phyloP scores from a whole-genome alignment of 2,797 vertebrate species.

The Oreonectes daqikongensis region DNA sequence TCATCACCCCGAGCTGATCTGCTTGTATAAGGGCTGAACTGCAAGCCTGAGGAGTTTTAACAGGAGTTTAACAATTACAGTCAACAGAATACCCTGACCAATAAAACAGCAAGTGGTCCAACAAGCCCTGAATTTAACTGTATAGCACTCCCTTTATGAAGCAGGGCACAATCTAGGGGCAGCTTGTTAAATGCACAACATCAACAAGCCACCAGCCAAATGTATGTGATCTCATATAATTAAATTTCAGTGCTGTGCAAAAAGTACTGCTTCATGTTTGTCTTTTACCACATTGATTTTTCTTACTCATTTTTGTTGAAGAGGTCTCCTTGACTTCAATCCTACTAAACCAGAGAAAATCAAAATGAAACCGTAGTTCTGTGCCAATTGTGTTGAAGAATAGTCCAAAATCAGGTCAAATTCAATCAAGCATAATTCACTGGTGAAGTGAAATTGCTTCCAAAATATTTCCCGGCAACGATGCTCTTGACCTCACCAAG shows the following conservation, averaged over 20 bases:
- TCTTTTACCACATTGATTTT: conserved; percentile 56
- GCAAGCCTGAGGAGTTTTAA: conserved; percentile 64
- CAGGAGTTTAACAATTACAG: conserved; percentile 67
- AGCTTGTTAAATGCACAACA: conserved; percentile 53
- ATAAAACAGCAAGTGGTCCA: conserved; percentile 71
- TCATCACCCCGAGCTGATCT: background rate
- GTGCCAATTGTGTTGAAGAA: conserved; percentile 17
- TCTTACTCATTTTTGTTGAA: conserved; percentile 60
- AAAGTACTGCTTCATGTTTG: background rate
- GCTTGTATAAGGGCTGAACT: background rate
- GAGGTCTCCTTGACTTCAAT: conserved; percentile 66
- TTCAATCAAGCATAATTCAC: conserved; percentile 4
- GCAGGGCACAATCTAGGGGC: background rate
- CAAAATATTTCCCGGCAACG: conserved; percentile 14
- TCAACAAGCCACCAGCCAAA: conserved; percentile 47
- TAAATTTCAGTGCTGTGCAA: conserved; percentile 42
- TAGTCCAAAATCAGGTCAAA: conserved; percentile 10
- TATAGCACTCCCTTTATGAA: conserved; percentile 50
- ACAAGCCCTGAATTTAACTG: conserved; percentile 29
- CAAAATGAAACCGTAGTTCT: background rate
- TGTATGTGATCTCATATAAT: conserved; percentile 50
- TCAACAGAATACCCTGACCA: conserved; percentile 58
- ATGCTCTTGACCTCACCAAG: background rate
- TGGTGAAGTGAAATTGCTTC: conserved; percentile 9
- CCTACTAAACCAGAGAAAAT: conserved; percentile 9